A percentile compares a stretch with the other conserved stretches of the same genome.
Conservation (phyloP, 2,797 vertebrate genomes). For the Carduelis carduelis region DNA sequence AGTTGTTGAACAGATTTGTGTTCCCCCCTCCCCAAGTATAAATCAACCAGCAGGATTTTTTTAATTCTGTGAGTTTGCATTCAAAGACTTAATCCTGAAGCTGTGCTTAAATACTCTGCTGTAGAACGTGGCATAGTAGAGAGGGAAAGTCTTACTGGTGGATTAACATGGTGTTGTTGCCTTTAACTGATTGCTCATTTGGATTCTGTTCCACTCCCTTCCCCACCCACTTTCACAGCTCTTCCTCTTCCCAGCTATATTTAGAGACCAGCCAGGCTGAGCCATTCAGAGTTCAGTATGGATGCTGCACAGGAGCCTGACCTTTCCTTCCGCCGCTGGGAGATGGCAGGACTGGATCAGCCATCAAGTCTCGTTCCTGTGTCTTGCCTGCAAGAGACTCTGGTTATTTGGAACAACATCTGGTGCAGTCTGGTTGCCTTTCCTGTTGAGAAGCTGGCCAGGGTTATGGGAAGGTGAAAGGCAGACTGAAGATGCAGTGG, state of each 20-base stretch:
- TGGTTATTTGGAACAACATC: not conserved
- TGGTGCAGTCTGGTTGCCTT: not conserved
- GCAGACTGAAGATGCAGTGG: not conserved
- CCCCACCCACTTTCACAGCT: not conserved
- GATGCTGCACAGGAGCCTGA: not conserved
- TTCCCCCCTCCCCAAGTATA: not conserved
- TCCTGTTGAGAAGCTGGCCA: not conserved
- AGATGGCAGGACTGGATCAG: not conserved
- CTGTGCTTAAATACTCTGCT: not conserved
- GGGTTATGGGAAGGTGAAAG: not conserved
- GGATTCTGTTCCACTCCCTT: not conserved
- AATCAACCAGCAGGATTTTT: not conserved
- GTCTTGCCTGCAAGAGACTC: not conserved
- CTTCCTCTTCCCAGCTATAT: conserved; percentile 4
- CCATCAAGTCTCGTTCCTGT: accelerated
- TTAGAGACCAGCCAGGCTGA: not conserved
- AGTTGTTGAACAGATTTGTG: not conserved
- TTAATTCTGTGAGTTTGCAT: not conserved
- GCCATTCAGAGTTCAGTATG: not conserved
- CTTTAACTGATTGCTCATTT: conserved; percentile 1
- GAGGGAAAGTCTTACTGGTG: not conserved
- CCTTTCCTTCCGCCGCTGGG: not conserved
- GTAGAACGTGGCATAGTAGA: not conserved
- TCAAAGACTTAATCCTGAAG: not conserved
- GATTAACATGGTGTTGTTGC: not conserved